phyloP scores from a whole-genome alignment of 2,797 vertebrate species.

The Ibycter americanus region DNA sequence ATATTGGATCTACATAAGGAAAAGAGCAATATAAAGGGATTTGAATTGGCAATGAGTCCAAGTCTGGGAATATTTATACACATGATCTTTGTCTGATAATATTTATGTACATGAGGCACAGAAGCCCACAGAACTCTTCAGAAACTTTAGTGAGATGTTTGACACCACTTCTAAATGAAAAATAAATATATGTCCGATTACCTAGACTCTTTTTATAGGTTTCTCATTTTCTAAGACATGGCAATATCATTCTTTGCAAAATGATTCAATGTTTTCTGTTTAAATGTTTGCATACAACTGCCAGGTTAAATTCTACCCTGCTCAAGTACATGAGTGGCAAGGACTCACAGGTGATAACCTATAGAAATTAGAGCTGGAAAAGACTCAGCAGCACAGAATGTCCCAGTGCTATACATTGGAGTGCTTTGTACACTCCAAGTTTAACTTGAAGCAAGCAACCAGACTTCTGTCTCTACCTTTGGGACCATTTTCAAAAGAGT shows the following conservation, averaged over 20 bases:
- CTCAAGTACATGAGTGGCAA: background rate
- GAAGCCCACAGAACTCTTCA: background rate
- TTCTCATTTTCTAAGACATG: background rate
- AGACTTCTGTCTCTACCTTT: background rate
- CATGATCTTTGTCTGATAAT: slow-evolving; percentile 38
- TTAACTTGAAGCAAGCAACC: background rate
- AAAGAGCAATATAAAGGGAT: slow-evolving; percentile 56
- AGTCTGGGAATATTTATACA: slow-evolving; percentile 41
- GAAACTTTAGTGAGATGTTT: background rate
- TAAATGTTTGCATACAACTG: background rate
- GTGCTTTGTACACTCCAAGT: background rate
- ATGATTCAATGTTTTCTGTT: background rate
- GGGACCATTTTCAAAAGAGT: background rate
- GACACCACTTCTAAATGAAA: background rate
- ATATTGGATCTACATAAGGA: slow-evolving; percentile 54
- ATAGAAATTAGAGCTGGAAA: background rate
- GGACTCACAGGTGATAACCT: background rate
- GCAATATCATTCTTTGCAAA: background rate
- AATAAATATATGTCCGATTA: background rate
- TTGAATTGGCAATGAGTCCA: slow-evolving; percentile 8
- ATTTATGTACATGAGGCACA: slow-evolving; percentile 26
- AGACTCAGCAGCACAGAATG: background rate
- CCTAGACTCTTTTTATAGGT: background rate
- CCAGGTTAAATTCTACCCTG: background rate
- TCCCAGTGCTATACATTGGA: background rate